Base-by-base conservation (phyloP, 2,113 vertebrate genomes). In the Poicephalus gulielmi region DNA sequence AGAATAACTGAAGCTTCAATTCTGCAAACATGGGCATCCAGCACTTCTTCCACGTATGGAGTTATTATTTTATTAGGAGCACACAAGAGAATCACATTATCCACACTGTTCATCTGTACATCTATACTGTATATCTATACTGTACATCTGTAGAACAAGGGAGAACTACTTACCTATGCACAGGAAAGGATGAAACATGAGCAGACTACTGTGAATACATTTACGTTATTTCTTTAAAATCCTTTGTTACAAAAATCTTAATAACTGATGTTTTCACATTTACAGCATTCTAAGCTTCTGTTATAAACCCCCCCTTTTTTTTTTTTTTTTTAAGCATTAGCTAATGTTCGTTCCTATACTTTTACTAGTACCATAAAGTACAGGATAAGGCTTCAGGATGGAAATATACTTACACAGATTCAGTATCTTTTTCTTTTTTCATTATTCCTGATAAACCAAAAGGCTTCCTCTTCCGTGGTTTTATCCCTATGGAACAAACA, bases 361-460 rank as follows among this genome's bases (percentile, higher is more conserved):
- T 82, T 30, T 33, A 35, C 27, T 41, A 46, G 18, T 50, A 55
- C 31, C 14, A 19, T 57, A 57, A 57, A 57, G 31, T 24, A 31
- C 6, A 86, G 25, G 12, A 75, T 2, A 83, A 47, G 19, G 22
- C 18, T 84, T 75, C 30, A 67, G 37, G 33, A 6, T 35, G 20
- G 85, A 96, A 97, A 96, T 70, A 91, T 85, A 98, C 99, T 99
- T 98, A 99, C 99, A 98, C 98, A 81, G 99, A 99, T 96, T 99
- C 99, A 73, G 99, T 97, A 98, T 99, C 99, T 96, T 99, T 99
- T 96, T 99, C 99, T 98, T 99, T 99, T 95, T 98, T 98, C 93
- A 99, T 99, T 73, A 99, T 98, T 75, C 98, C 99, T 62, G 99
- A 98, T 92, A 99, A 99, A 75, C 97, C 98, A 95, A 99, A 99